A percentile compares a stretch with the other conserved stretches of the same genome.
phyloP scores from a whole-genome alignment of 2,888 invertebrate species.

The Galeruca laticollis region DNA sequence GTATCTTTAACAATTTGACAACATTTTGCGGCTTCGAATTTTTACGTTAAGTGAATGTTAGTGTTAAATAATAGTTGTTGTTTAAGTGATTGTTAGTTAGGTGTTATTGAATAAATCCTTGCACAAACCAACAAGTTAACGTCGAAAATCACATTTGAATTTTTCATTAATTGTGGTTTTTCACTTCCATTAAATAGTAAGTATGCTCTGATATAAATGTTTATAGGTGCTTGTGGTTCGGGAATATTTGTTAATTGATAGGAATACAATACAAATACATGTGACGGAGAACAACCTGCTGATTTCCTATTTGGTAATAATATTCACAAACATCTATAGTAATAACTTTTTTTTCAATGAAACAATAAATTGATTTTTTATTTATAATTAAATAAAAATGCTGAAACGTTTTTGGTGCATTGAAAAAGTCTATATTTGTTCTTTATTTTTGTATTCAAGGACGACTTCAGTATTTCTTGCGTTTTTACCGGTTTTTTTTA shows the following conservation, averaged over 20 bases:
- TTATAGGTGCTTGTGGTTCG: too few relatives aligned
- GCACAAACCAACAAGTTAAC: background rate
- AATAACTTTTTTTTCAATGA: too few relatives aligned
- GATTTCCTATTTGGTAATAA: background rate
- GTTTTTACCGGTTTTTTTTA: too few relatives aligned
- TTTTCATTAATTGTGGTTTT: background rate
- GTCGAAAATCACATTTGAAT: background rate
- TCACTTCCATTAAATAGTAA: background rate
- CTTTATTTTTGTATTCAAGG: too few relatives aligned
- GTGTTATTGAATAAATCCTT: background rate
- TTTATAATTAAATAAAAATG: too few relatives aligned
- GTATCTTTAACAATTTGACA: constrained; percentile 41
- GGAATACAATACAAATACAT: background rate
- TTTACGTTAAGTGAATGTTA: constrained; percentile 36
- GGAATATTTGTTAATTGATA: too few relatives aligned
- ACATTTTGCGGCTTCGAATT: constrained; percentile 41
- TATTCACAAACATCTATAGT: too few relatives aligned
- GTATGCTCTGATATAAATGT: too few relatives aligned
- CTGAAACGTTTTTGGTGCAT: too few relatives aligned
- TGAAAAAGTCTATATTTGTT: too few relatives aligned
- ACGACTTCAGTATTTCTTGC: too few relatives aligned
- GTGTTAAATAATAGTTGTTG: constrained; percentile 26
- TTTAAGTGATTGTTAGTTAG: constrained; percentile 8
- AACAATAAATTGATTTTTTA: too few relatives aligned
- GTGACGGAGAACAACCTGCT: background rate